Base-by-base conservation (phyloP, 1,140 invertebrate species). In the Pygmarrhopalites habei region DNA sequence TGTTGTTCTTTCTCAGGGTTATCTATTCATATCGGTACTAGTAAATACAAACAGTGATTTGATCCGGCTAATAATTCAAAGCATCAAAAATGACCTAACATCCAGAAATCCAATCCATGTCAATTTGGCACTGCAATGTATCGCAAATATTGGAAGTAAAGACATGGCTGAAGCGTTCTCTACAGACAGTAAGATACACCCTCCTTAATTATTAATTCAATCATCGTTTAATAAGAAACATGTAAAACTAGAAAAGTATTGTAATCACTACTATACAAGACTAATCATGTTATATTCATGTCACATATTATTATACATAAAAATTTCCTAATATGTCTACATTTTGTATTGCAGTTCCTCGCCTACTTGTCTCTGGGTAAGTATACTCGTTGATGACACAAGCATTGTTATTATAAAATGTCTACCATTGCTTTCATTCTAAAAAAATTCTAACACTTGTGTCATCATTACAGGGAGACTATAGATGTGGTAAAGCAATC, bases 401-500 rank as follows among this genome's bases (percentile, higher is more conserved):
- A n/a, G n/a, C n/a, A n/a, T n/a, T n/a, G n/a, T n/a, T n/a, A n/a
- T 35, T 5, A 10, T 30, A 61, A 39, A 52, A 26, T 21, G 15
- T 56, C 25, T 57, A 44, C 15, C 32, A 23, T 39, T 26, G 46
- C 39, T 43, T 57, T 64, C 28, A 32, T 5, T 60, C 10, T 28
- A 35, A 28, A 55, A 32, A 26, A 41, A 39, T 25, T 17, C 46
- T 12, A 58, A n/a, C 29, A 35, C 35, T 63, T 60, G n/a, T n/a
- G n/a, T 25, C 19, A 51, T 49, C 12, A 47, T 15, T 35, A 29
- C 73, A 92, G 95, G 21, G 96, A 99, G 76, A 99, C 96, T 2
- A 98, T 98, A 84, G 97, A 99, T 79, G 92, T 97, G 51, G 96
- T 99, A 1, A 99, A 99, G 79, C 97, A 99, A 79, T 98, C 94